Evolutionary conservation across 2,113 vertebrate genomes (phyloP).

Genomic region (Corythoichthys haematopterus): DNA sequence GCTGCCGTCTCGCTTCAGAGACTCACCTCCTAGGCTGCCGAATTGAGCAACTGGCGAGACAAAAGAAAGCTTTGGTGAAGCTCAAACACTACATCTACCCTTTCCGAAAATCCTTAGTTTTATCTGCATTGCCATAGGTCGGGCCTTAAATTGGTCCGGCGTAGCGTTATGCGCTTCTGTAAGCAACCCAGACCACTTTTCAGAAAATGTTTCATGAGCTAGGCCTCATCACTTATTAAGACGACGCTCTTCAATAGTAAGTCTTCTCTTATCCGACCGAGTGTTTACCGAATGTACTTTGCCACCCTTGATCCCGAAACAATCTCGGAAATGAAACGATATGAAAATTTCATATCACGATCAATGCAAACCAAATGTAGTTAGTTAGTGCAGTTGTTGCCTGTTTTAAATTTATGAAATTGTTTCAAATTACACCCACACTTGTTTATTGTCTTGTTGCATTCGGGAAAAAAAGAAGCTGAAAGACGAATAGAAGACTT

Average conservation of each 20-base stretch:
- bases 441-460: too few species aligned
- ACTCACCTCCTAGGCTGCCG: slow-evolving; percentile 1
- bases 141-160: not conserved
- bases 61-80: not conserved
- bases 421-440: not conserved
- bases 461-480: too few species aligned
- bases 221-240: slow-evolving; percentile 1
- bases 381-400: not conserved
- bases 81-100: not conserved
- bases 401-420: not conserved
- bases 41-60: not conserved
- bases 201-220: not conserved
- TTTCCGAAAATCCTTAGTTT: not conserved
- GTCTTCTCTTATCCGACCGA: not conserved
- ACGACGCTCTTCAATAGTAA: not conserved
- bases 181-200: not conserved
- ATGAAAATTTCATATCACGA: not conserved
- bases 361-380: not conserved
- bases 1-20: slow-evolving; percentile 17
- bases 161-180: not conserved
- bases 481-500: too few species aligned
- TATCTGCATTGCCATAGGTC: not conserved
- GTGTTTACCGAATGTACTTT: not conserved
- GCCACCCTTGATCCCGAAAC: not conserved
- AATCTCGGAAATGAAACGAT: not conserved